Conservation (phyloP, 2,113 vertebrate genomes). For the Chitala chitala region DNA sequence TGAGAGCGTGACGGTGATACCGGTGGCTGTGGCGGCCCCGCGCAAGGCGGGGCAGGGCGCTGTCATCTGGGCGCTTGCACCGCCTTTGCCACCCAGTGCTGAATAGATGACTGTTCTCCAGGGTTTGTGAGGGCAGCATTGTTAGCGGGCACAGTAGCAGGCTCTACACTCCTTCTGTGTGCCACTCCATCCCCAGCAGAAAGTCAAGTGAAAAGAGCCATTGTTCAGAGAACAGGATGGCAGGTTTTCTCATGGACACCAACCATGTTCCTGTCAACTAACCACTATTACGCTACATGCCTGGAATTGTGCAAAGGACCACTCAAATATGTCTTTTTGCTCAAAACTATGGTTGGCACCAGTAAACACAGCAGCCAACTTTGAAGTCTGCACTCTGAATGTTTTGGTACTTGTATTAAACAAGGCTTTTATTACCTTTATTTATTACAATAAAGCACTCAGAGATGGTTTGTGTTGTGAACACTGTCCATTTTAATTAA, state of each 20-base stretch:
- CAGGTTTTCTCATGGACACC: not conserved
- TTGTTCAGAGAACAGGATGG: not conserved
- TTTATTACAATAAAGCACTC: no score
- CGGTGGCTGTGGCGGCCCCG: not conserved
- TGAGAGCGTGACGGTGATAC: conserved; percentile 25
- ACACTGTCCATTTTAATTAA: no score
- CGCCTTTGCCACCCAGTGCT: not conserved
- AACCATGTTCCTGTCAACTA: not conserved
- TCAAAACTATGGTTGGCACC: no score
- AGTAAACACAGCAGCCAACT: no score
- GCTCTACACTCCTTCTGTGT: not conserved
- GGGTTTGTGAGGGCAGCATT: not conserved
- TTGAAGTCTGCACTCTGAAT: no score
- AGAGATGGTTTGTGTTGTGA: no score
- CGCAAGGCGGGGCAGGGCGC: not conserved
- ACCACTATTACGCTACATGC: not conserved
- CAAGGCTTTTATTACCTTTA: no score
- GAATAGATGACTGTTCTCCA: not conserved
- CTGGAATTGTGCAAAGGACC: not conserved
- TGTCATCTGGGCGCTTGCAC: not conserved
- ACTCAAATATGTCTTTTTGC: no score
- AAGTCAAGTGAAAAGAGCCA: not conserved
- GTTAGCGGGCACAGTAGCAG: not conserved
- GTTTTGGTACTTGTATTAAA: no score
- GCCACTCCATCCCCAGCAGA: not conserved